Evolutionary conservation across 2,797 vertebrate species (phyloP), one percentile per base, ranked within the genome.

Genomic region (Halcyon chelicuti): DNA sequence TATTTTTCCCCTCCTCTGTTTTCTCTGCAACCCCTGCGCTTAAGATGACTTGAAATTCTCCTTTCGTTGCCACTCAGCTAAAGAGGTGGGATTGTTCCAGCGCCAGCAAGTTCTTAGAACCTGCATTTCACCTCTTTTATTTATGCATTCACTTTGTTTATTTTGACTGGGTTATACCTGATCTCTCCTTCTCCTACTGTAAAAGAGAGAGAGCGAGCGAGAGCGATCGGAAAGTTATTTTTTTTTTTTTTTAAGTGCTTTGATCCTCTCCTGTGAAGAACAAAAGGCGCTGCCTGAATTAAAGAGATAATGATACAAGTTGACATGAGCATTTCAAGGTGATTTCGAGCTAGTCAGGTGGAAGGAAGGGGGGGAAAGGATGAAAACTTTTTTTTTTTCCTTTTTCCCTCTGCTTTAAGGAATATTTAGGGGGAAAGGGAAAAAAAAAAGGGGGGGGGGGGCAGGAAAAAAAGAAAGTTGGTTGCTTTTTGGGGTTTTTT

Each of bases 291-390:
- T 87, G 93, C 94, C 93, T 94, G 90, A 94, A 97, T 96, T 97
- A 97, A 96, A 96, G 80, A 96, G 96, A 96, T 97, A 96, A 97
- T 91, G 96, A 97, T 97, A 96, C 90, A 96, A 95, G 93, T 81
- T 92, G 96, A 96, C 97, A 96, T 95, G 72, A 95, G 97, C 94
- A 95, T 97, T 96, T 96, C 94, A 95, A 97, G 95, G 96, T 97
- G 96, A 95, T 96, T 97, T 93, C 92, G 85, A 96, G 94, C 91
- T 66, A 96, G 93, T 95, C 90, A 91, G 95, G 92, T 93, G 96
- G 95, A 96, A 96, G 92, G 87, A 73, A 54, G 40, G 46, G 42
- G 91, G 66, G 67, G 37, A 12, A 66, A 92, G 70, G 63, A 62
- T 19, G 49, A 76, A 86, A 96, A 94, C 33, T 63, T 67, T 46